phyloP scores from a whole-genome alignment of 2,113 vertebrate genomes.

The Scopus umbretta region DNA sequence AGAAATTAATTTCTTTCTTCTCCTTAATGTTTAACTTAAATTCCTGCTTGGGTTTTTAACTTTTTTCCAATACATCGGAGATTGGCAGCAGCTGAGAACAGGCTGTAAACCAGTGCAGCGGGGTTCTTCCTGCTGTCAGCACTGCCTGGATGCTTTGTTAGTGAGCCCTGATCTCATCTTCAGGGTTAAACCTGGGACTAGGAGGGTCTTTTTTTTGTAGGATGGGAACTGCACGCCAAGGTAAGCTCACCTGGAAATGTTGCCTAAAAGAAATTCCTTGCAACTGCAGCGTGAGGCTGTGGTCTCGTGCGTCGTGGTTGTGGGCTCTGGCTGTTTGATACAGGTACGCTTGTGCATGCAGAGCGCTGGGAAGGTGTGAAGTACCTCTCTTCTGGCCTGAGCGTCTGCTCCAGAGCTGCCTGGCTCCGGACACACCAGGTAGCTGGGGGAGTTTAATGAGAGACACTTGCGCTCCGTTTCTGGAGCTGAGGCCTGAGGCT shows the following conservation, averaged over 20 bases:
- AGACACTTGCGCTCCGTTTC: rapidly evolving
- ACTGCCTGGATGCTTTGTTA: not conserved
- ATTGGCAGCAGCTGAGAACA: not conserved
- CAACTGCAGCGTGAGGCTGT: not conserved
- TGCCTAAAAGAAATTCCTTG: not conserved
- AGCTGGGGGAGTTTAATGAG: rapidly evolving
- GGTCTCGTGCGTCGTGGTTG: not conserved
- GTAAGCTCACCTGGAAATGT: not conserved
- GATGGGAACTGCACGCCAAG: not conserved
- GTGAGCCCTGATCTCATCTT: not conserved
- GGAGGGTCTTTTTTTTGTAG: not conserved
- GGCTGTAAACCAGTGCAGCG: not conserved
- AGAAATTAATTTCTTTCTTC: not conserved
- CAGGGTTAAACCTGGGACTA: not conserved
- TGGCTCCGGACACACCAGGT: rapidly evolving
- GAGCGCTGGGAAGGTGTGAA: not conserved
- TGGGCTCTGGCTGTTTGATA: not conserved
- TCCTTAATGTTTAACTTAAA: not conserved
- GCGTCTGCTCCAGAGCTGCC: not conserved
- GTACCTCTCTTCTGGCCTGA: not conserved
- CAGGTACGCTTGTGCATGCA: rapidly evolving
- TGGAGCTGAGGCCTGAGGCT: not conserved
- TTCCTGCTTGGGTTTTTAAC: not conserved
- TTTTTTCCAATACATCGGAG: rapidly evolving
- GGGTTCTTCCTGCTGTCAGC: not conserved